These are phyloP conservation scores for Anoncus sp. DNA, from an alignment of 2,888 invertebrate species.

Conservation along the genomic window DNA sequence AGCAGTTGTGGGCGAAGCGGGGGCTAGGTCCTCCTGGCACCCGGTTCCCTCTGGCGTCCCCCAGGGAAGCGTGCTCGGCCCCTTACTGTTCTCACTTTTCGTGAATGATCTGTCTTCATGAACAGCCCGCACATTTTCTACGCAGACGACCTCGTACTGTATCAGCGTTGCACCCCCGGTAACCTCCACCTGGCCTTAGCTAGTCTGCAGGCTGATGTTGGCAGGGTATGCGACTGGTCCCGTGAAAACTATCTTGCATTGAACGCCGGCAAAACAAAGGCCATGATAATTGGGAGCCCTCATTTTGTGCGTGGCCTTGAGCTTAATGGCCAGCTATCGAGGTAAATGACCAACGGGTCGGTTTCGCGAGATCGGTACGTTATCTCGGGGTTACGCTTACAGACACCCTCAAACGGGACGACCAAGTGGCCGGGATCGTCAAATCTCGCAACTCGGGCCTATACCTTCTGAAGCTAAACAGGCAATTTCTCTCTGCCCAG, in stretches of 20 bases:
- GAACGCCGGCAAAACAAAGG: slow-evolving; percentile 15
- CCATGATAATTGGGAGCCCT: slow-evolving; percentile 28
- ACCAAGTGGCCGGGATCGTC: not conserved
- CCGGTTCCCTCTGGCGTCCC: slow-evolving; percentile 18
- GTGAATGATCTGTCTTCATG: not conserved
- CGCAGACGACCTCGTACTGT: slow-evolving; percentile 28
- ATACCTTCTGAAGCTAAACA: not conserved
- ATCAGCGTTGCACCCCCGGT: not conserved
- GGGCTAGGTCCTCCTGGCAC: not conserved
- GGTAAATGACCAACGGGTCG: slow-evolving; percentile 3
- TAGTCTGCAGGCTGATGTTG: slow-evolving; percentile 17
- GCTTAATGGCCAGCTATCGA: not conserved
- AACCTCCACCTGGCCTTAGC: not conserved
- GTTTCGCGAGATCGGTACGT: not conserved
- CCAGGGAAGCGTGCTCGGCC: slow-evolving; percentile 42
- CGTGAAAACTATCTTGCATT: not conserved
- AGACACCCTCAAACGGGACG: not conserved
- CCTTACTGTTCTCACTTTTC: slow-evolving; percentile 2
- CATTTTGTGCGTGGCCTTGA: not conserved
- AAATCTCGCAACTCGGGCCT: not conserved
- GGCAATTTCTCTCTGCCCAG: not conserved
- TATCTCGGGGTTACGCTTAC: slow-evolving; percentile 20
- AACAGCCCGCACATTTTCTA: not conserved
- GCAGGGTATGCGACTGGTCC: slow-evolving; percentile 17
- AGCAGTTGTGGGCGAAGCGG: slow-evolving; percentile 4